These are phyloP conservation scores for Xanthorhoe designata DNA, from an alignment of 2,888 invertebrate species.

Conservation along the genomic window DNA sequence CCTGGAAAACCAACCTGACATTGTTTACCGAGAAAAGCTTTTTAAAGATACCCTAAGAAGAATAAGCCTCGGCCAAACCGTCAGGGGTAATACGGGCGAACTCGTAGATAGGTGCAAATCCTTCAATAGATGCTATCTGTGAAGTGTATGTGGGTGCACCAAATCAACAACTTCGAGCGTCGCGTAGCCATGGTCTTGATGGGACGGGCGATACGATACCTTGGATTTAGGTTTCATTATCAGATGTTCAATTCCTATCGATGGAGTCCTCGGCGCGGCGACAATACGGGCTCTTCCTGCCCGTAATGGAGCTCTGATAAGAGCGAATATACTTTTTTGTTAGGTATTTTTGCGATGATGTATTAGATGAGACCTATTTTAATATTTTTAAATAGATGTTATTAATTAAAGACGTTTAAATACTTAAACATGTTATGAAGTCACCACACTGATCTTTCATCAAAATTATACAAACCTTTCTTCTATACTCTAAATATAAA, in stretches of 20 bases:
- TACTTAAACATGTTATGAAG: too few species aligned
- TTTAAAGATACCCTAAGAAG: background rate
- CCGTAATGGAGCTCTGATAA: background rate
- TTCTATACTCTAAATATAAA: too few species aligned
- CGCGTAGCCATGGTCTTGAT: background rate
- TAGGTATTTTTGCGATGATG: background rate
- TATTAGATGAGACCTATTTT: too few species aligned
- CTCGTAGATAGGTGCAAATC: background rate
- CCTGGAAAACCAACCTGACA: background rate
- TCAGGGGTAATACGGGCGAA: background rate
- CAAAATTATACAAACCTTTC: too few species aligned
- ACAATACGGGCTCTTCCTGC: background rate
- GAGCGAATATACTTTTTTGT: background rate
- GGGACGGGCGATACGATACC: background rate
- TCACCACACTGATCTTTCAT: too few species aligned
- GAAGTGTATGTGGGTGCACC: background rate
- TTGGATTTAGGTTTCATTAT: conserved; percentile 1
- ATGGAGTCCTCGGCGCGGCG: background rate
- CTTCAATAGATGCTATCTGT: background rate
- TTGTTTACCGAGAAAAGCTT: background rate
- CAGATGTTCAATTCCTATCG: background rate
- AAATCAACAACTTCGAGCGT: background rate
- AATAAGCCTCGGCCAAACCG: background rate
- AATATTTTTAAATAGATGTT: too few species aligned
- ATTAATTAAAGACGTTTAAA: too few species aligned